These are phyloP conservation scores for Leucoma salicis DNA, from an alignment of 2,888 invertebrate genomes.

Conservation along the genomic window DNA sequence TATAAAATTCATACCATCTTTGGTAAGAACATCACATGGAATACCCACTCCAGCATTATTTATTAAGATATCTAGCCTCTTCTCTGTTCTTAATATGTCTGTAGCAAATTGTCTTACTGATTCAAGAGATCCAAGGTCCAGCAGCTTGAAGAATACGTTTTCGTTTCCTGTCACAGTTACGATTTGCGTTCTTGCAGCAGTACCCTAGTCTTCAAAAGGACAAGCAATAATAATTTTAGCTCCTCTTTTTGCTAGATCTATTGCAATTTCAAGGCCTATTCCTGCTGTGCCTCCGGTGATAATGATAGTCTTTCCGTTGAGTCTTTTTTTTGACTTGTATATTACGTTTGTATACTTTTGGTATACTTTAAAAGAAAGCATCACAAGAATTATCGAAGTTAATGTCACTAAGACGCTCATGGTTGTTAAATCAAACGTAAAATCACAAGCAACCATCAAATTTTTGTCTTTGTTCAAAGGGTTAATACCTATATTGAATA, in stretches of 20 bases:
- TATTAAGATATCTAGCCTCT: slow-evolving; percentile 88
- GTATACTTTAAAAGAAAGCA: slow-evolving; percentile 2
- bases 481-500: no score
- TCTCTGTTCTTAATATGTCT: slow-evolving; percentile 85
- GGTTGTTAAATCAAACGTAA: no score
- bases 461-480: no score
- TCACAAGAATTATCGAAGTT: background rate
- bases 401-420: no score
- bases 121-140: slow-evolving; percentile 86
- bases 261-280: slow-evolving; percentile 50
- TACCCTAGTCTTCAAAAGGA: slow-evolving; percentile 49
- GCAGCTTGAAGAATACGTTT: slow-evolving; percentile 84
- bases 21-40: slow-evolving; percentile 68
- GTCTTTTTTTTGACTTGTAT: slow-evolving; percentile 15
- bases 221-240: slow-evolving; percentile 56
- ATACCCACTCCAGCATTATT: slow-evolving; percentile 91
- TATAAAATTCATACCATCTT: slow-evolving; percentile 90
- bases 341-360: slow-evolving; percentile 29
- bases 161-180: slow-evolving; percentile 82
- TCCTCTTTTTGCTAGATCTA: slow-evolving; percentile 48
- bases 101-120: slow-evolving; percentile 89
- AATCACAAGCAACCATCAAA: no score
- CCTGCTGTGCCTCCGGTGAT: slow-evolving; percentile 58
- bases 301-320: slow-evolving; percentile 21
- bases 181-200: slow-evolving; percentile 76